A percentile compares a stretch with the other conserved stretches of the same genome.
Conservation (phyloP, 23 tunicate species). For the Styela clava region DNA sequence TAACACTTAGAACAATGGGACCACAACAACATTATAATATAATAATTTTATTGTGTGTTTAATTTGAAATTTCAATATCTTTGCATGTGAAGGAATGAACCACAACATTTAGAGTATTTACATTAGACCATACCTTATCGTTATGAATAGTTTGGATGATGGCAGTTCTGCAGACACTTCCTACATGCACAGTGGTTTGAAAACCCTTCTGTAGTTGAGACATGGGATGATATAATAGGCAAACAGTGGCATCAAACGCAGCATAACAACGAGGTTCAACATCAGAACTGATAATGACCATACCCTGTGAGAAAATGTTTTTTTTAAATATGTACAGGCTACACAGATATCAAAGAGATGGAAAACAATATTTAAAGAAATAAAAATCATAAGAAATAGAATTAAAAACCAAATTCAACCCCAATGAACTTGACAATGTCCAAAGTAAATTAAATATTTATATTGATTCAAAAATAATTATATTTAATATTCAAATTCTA, state of each 20-base stretch:
- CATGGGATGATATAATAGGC: slow-evolving; percentile 73
- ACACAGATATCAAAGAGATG: too few relatives aligned
- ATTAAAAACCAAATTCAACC: not conserved
- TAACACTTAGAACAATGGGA: too few relatives aligned
- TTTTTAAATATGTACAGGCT: too few relatives aligned
- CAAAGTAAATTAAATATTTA: too few relatives aligned
- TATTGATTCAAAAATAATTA: too few relatives aligned
- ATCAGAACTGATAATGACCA: slow-evolving; percentile 71
- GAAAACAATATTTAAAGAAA: not conserved
- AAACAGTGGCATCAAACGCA: slow-evolving; percentile 70
- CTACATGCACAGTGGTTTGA: slow-evolving; percentile 88
- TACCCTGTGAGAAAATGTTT: slow-evolving; percentile 66
- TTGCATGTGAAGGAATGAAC: too few relatives aligned
- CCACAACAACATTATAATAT: too few relatives aligned
- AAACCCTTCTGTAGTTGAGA: slow-evolving; percentile 45
- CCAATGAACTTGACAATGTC: not conserved
- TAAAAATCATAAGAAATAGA: not conserved
- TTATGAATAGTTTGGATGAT: slow-evolving; percentile 63
- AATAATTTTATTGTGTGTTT: too few relatives aligned
- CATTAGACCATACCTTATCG: slow-evolving; percentile 78
- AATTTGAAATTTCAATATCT: too few relatives aligned
- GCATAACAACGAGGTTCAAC: slow-evolving; percentile 48
- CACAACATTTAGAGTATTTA: too few relatives aligned
- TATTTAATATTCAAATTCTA: too few relatives aligned
- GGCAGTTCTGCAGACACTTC: slow-evolving; percentile 80